Conservation (phyloP, 2,797 vertebrate species). For the Neoniphon sammara region DNA sequence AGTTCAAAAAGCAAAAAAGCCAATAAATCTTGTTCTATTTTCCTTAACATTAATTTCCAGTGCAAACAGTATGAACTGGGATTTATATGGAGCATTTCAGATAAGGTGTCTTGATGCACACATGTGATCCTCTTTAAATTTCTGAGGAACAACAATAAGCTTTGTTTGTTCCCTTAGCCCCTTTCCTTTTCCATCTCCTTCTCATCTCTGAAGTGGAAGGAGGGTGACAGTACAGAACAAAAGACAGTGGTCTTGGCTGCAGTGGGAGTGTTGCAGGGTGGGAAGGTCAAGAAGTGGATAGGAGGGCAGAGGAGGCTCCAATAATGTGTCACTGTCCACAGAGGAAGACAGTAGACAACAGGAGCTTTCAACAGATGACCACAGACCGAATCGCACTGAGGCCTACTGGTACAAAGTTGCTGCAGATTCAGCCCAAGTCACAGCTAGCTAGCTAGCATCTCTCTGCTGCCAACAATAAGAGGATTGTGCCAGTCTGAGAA, state of each 20-base stretch:
- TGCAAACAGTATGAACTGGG: not conserved
- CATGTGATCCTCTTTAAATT: not conserved
- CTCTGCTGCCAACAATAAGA: conserved; percentile 55
- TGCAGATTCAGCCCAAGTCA: conserved; percentile 50
- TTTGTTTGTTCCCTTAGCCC: conserved; percentile 6
- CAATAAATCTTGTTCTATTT: not conserved
- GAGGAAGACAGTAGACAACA: conserved; percentile 52
- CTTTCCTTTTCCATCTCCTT: not conserved
- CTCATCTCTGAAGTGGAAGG: conserved; percentile 15
- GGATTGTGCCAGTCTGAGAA: conserved; percentile 53
- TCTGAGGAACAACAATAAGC: not conserved
- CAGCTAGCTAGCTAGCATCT: conserved; percentile 45
- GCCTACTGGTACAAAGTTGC: conserved; percentile 46
- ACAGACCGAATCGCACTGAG: conserved; percentile 41
- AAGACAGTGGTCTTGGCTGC: conserved; percentile 29
- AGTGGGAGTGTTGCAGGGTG: not conserved
- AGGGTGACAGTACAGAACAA: conserved; percentile 30
- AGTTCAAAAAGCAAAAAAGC: not conserved
- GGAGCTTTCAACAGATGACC: conserved; percentile 47
- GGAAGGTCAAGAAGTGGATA: conserved; percentile 28
- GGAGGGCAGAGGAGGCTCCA: conserved; percentile 44
- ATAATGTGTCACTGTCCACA: conserved; percentile 54
- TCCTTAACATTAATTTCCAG: not conserved
- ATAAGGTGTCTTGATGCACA: not conserved
- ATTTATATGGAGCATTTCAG: not conserved